A percentile compares a stretch with the other conserved stretches of the same genome.
Conservation (phyloP, 2,113 vertebrate species). For the cattle (Bos taurus) region ARS-UCD2.0 NC_037348.1:30448501-30449000, state of each 20-base stretch:
- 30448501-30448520: too few species aligned
- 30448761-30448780: background rate
- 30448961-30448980: background rate
- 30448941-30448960: background rate
- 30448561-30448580: background rate
- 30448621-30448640: background rate
- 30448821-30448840: background rate
- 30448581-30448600: background rate
- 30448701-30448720: too few species aligned
- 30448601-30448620: background rate
- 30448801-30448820: background rate
- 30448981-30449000: background rate
- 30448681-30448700: background rate
- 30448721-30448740: background rate
- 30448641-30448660: accelerated
- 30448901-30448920: constrained; percentile 18
- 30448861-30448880: background rate
- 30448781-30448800: background rate
- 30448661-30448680: background rate
- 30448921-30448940: background rate
- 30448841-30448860: background rate
- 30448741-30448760: background rate
- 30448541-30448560: background rate
- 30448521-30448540: too few species aligned
- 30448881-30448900: background rate